Evolutionary conservation across 2,113 vertebrate genomes (phyloP).

Genomic region (Piprites chloris): DNA sequence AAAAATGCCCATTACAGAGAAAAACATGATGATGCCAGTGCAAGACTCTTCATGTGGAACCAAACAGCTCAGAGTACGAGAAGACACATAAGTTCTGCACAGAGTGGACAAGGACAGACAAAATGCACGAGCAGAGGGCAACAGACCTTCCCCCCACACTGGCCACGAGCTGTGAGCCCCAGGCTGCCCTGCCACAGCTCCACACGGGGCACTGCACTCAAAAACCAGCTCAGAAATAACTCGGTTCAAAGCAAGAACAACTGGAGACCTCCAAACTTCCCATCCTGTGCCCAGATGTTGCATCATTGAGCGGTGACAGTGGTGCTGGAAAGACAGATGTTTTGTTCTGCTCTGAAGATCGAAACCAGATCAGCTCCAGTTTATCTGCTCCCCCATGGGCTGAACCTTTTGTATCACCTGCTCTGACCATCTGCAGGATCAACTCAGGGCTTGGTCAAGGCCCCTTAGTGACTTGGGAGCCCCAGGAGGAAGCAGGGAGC

Average conservation of each 20-base stretch:
- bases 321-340: neutral
- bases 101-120: neutral
- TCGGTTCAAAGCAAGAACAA: neutral
- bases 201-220: neutral
- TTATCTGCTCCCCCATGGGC: neutral
- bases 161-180: neutral
- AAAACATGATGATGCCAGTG: neutral
- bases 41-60: neutral
- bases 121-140: neutral
- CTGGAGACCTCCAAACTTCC: neutral
- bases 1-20: neutral
- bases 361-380: neutral
- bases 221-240: neutral
- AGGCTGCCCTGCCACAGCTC: neutral
- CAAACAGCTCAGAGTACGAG: neutral
- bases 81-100: neutral
- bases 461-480: rapidly evolving
- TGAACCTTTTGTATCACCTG: neutral
- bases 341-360: neutral
- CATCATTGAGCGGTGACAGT: neutral
- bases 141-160: neutral
- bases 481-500: neutral
- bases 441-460: neutral
- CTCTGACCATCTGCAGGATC: neutral
- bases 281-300: neutral